A percentile compares a stretch with the other conserved stretches of the same genome.
phyloP scores from a whole-genome alignment of 1,140 invertebrate species.

The Gryllus bimaculatus region DNA sequence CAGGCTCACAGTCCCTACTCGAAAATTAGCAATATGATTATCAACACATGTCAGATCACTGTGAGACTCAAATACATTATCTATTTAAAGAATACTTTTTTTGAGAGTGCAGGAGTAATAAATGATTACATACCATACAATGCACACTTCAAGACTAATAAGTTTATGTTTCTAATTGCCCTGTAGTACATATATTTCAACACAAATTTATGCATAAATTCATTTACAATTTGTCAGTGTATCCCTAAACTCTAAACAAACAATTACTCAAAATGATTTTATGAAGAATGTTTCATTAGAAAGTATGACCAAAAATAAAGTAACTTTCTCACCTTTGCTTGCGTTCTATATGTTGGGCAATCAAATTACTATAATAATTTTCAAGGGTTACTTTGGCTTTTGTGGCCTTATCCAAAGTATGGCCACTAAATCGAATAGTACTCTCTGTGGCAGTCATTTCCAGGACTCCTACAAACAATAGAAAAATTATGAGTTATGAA shows the following conservation, averaged over 20 bases:
- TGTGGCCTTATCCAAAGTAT: conserved; percentile 97
- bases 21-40: too few relatives aligned
- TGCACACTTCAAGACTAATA: too few relatives aligned
- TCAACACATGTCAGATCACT: too few relatives aligned
- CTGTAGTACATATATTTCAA: background rate
- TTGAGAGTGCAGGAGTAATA: too few relatives aligned
- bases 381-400: conserved; percentile 98
- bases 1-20: too few relatives aligned
- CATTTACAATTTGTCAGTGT: background rate
- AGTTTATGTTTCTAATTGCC: too few relatives aligned
- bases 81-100: too few relatives aligned
- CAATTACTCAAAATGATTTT: background rate
- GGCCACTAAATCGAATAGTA: conserved; percentile 81
- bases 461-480: conserved; percentile 48
- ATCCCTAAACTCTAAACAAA: background rate
- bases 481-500: conserved; percentile 21
- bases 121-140: too few relatives aligned
- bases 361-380: conserved; percentile 98
- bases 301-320: background rate
- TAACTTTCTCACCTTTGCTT: conserved; percentile 66
- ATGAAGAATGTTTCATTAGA: background rate
- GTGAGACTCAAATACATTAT: too few relatives aligned
- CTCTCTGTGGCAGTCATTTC: conserved; percentile 62
- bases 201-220: background rate
- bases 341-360: conserved; percentile 92